Percentiles rank a stretch among this genome's conserved stretches.
Evolutionary conservation across 2,888 invertebrate species (phyloP).

Genomic region (Hemithea aestivaria): DNA sequence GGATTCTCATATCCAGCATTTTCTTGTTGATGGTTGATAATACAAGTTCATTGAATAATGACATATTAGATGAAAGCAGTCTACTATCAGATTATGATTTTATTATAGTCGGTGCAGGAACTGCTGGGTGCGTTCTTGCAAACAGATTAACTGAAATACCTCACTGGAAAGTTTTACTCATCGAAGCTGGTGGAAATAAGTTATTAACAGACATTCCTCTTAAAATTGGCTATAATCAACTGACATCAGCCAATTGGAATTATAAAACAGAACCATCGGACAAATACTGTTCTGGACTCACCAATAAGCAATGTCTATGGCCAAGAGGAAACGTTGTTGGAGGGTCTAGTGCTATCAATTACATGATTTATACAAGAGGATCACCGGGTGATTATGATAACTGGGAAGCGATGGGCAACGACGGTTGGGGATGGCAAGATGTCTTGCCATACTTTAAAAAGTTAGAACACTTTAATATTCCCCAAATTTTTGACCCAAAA

Average conservation of each 20-base stretch:
- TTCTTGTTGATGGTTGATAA: too few relatives aligned
- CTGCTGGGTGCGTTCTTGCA: constrained; percentile 39
- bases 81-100: constrained; percentile 29
- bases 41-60: too few relatives aligned
- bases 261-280: constrained; percentile 88
- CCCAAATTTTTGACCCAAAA: constrained; percentile 13
- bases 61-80: too few relatives aligned
- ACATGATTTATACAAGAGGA: constrained; percentile 76
- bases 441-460: constrained; percentile 22
- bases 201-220: constrained; percentile 4
- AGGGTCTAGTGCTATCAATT: constrained; percentile 73
- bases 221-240: neutral
- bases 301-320: constrained; percentile 50
- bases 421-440: constrained; percentile 35
- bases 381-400: constrained; percentile 59
- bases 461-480: constrained; percentile 28
- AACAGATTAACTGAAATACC: constrained; percentile 37
- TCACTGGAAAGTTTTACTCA: constrained; percentile 37
- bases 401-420: constrained; percentile 68
- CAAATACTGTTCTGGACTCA: constrained; percentile 81
- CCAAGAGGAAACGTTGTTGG: constrained; percentile 80
- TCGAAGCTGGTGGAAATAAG: constrained; percentile 39
- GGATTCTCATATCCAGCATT: too few relatives aligned
- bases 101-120: constrained; percentile 40
- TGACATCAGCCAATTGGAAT: constrained; percentile 82